Evolutionary conservation across 2,888 invertebrate genomes (phyloP).

Genomic region (Thymelicus sylvestris): DNA sequence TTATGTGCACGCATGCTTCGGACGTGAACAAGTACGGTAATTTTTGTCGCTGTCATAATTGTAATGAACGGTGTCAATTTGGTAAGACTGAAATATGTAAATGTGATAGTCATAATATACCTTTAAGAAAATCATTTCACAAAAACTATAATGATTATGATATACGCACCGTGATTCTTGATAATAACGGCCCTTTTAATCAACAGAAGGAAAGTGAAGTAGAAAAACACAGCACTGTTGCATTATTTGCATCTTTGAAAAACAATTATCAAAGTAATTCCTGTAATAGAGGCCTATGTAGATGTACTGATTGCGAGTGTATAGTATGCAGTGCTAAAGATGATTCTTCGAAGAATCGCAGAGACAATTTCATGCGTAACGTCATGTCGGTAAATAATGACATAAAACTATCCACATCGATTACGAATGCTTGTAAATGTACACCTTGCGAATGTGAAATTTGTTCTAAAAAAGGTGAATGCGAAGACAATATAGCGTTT

Average conservation of each 20-base stretch:
- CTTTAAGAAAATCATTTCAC: conserved; percentile 57
- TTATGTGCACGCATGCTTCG: conserved; percentile 56
- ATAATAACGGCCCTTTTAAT: conserved; percentile 31
- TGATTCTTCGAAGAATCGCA: conserved; percentile 33
- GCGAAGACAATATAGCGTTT: conserved; percentile 7
- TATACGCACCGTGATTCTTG: conserved; percentile 50
- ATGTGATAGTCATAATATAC: conserved; percentile 53
- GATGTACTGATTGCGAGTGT: conserved; percentile 57
- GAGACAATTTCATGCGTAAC: conserved; percentile 13
- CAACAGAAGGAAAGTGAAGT: conserved; percentile 28
- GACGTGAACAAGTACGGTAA: conserved; percentile 51
- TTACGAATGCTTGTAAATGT: conserved; percentile 45
- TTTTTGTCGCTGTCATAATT: conserved; percentile 55
- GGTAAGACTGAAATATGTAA: conserved; percentile 53
- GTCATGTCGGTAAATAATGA: not conserved
- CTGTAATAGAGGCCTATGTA: conserved; percentile 41
- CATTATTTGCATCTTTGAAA: conserved; percentile 53
- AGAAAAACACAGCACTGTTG: conserved; percentile 46
- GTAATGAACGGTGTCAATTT: conserved; percentile 55
- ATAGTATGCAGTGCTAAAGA: conserved; percentile 50
- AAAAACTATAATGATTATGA: conserved; percentile 57
- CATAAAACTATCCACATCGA: not conserved
- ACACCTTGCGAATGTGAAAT: conserved; percentile 49
- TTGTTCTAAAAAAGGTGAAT: conserved; percentile 40
- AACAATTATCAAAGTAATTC: conserved; percentile 42